Evolutionary conservation across 2,888 invertebrate species (phyloP).

Genomic region (Cacoxenus indagator): DNA sequence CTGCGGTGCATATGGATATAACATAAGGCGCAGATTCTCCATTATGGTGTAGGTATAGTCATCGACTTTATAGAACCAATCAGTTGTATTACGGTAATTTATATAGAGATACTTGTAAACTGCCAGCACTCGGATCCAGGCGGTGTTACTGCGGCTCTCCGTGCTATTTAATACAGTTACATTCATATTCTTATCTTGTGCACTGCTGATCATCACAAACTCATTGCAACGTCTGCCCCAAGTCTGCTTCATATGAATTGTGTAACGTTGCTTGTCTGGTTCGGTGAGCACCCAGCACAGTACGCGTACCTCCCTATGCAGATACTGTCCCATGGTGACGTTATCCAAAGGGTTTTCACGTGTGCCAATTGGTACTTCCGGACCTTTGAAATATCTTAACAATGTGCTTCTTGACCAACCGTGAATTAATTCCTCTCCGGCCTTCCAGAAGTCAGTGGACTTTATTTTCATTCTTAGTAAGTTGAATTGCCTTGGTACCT

Average conservation of each 20-base stretch:
- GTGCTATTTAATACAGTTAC: constrained; percentile 82
- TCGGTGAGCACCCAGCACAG: constrained; percentile 97
- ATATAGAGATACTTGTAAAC: constrained; percentile 90
- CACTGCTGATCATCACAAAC: constrained; percentile 86
- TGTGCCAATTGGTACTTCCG: not conserved
- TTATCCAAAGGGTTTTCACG: constrained; percentile 72
- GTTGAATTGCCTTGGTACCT: too few relatives aligned
- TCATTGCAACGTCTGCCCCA: constrained; percentile 93
- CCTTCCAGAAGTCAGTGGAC: too few relatives aligned
- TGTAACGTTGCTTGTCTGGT: constrained; percentile 86
- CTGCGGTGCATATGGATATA: constrained; percentile 79
- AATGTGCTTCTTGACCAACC: too few relatives aligned
- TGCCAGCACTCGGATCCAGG: constrained; percentile 96
- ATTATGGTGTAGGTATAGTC: constrained; percentile 96
- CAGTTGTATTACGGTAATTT: constrained; percentile 84
- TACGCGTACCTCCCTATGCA: constrained; percentile 83
- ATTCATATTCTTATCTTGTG: constrained; percentile 79
- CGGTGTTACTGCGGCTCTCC: constrained; percentile 84
- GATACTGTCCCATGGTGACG: constrained; percentile 76
- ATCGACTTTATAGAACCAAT: constrained; percentile 99
- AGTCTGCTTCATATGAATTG: constrained; percentile 90
- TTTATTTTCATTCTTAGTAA: too few relatives aligned
- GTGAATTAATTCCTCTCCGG: too few relatives aligned
- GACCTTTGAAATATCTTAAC: too few relatives aligned
- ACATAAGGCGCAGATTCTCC: constrained; percentile 92